A percentile compares a stretch with the other conserved stretches of the same genome.
Evolutionary conservation across 2,888 invertebrate genomes (phyloP).

Genomic region (Anthophora plumipes): DNA sequence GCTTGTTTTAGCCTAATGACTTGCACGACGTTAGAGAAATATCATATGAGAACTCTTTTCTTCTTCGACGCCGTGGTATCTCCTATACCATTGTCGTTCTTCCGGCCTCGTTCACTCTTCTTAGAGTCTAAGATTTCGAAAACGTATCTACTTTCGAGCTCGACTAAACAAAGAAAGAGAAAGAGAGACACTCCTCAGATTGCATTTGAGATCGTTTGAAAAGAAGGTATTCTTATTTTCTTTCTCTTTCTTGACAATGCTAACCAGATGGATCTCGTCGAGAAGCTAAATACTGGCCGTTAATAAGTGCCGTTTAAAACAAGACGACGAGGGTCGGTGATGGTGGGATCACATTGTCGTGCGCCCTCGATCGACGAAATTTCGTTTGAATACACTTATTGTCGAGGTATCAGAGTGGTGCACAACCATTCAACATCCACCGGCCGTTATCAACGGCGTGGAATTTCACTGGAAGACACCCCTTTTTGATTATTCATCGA

Average conservation of each 20-base stretch:
- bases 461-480: constrained; percentile 65
- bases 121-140: constrained; percentile 12
- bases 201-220: constrained; percentile 25
- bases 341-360: constrained; percentile 14
- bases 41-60: constrained; percentile 14
- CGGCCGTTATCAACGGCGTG: constrained; percentile 61
- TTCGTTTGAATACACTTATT: constrained; percentile 57
- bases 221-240: background rate
- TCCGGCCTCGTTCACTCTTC: constrained; percentile 10
- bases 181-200: constrained; percentile 7
- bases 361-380: constrained; percentile 27
- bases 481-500: constrained; percentile 80
- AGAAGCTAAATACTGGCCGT: constrained; percentile 6
- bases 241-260: constrained; percentile 17
- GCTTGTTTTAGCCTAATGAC: constrained; percentile 66
- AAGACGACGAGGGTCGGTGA: constrained; percentile 1
- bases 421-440: constrained; percentile 27
- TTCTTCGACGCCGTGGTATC: background rate
- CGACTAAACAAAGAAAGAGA: too few species aligned
- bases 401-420: constrained; percentile 15
- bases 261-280: constrained; percentile 29
- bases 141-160: constrained; percentile 14
- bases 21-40: constrained; percentile 61
- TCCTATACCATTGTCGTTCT: constrained; percentile 27
- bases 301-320: constrained; percentile 40